A percentile compares a stretch with the other conserved stretches of the same genome.
Evolutionary conservation across 1,140 invertebrate species (phyloP).

Genomic region (Steinernema khuongi): DNA sequence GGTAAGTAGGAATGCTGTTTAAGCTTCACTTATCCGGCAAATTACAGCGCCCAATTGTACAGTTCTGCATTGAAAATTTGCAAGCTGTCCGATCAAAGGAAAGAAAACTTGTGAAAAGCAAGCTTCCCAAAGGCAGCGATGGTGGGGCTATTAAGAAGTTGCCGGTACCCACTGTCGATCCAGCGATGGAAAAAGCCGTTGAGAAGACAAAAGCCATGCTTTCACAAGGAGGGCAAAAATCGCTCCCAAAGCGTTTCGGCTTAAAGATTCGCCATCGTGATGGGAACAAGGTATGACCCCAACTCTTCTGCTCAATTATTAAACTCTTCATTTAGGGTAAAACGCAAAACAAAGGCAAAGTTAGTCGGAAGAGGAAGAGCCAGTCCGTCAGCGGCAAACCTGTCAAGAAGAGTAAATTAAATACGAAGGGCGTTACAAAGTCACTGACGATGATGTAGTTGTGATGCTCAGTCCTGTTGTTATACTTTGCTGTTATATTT

Average conservation of each 20-base stretch:
- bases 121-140: not conserved
- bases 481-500: not conserved
- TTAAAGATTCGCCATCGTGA: not conserved
- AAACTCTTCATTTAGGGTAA: not conserved
- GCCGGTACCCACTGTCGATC: not conserved
- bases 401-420: not conserved
- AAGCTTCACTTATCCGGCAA: not conserved
- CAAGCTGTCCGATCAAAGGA: not conserved
- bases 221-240: not conserved
- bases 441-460: not conserved
- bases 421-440: not conserved
- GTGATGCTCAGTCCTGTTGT: no score
- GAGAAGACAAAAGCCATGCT: not conserved
- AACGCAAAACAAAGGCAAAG: not conserved
- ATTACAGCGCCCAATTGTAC: not conserved
- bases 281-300: not conserved
- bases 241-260: not conserved
- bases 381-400: not conserved
- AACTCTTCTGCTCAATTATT: not conserved
- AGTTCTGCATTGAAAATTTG: not conserved
- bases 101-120: slow-evolving; percentile 1
- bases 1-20: not conserved
- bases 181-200: not conserved
- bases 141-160: not conserved
- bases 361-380: not conserved